These are phyloP conservation scores for Penaeus chinensis DNA, from an alignment of 1,140 invertebrate species.

Conservation along the genomic window DNA sequence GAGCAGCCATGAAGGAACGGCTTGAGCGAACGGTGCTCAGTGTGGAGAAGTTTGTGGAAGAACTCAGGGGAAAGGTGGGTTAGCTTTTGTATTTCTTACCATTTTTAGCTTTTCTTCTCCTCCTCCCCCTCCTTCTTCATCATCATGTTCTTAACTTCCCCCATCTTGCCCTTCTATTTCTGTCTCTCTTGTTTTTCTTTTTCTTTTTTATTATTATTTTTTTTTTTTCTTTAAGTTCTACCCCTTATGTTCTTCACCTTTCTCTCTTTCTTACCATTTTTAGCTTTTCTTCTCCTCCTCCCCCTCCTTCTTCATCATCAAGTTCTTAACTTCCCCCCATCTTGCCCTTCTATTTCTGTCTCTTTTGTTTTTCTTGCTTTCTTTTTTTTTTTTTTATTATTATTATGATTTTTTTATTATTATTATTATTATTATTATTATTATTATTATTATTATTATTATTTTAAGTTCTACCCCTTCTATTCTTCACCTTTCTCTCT, in stretches of 20 bases:
- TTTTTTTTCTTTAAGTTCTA: background rate
- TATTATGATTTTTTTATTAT: background rate
- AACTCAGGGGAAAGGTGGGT: slow-evolving; percentile 55
- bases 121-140: background rate
- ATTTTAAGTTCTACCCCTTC: no score
- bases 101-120: background rate
- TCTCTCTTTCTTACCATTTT: background rate
- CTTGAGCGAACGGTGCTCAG: slow-evolving; percentile 58
- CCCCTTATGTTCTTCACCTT: background rate
- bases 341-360: background rate
- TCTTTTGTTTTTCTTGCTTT: background rate
- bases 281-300: background rate
- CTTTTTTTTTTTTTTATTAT: background rate
- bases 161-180: background rate
- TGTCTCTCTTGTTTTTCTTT: background rate
- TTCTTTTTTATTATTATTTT: background rate
- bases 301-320: background rate
- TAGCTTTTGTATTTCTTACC: background rate
- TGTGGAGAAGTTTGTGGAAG: slow-evolving; percentile 58
- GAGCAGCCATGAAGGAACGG: slow-evolving; percentile 56
- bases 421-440: background rate
- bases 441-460: background rate
- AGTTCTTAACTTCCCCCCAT: no score
- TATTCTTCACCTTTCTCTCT: no score
- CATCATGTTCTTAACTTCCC: no score